Conservation (phyloP, 2,888 invertebrate genomes). For the Enchytraeus crypticus region DNA sequence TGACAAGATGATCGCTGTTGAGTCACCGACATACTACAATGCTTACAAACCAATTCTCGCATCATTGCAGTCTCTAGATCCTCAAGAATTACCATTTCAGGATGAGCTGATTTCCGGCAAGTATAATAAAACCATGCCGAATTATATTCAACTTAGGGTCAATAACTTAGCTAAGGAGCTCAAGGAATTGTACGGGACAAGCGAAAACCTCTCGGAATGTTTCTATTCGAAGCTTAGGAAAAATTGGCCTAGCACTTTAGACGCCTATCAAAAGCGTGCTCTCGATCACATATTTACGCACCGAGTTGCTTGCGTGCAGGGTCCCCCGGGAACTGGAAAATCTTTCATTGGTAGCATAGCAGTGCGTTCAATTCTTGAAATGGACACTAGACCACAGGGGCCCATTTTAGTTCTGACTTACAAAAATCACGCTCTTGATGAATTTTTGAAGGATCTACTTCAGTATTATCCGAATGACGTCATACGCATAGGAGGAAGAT, state of each 20-base stretch:
- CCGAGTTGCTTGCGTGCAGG: constrained; percentile 71
- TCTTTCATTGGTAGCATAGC: constrained; percentile 67
- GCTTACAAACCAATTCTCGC: constrained; percentile 65
- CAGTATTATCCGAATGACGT: constrained; percentile 6
- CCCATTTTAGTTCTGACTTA: constrained; percentile 23
- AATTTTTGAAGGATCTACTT: constrained; percentile 16
- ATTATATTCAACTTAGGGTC: too few relatives aligned
- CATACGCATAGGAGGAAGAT: constrained; percentile 17
- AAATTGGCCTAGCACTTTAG: constrained; percentile 51
- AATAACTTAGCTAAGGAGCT: too few relatives aligned
- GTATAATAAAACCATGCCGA: background rate
- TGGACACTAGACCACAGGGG: background rate
- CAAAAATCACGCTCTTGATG: constrained; percentile 25
- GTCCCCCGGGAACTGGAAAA: constrained; percentile 76
- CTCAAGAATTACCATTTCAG: constrained; percentile 59
- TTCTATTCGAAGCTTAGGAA: background rate
- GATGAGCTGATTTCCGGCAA: constrained; percentile 59
- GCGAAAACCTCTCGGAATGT: too few relatives aligned
- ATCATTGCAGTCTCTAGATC: constrained; percentile 57
- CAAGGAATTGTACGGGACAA: too few relatives aligned
- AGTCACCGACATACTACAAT: constrained; percentile 68
- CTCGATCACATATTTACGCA: constrained; percentile 61
- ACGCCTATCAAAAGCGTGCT: constrained; percentile 62
- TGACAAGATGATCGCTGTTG: constrained; percentile 55
- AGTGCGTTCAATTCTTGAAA: constrained; percentile 41